Base-by-base conservation (phyloP, 2,113 vertebrate species). In the Macquaria australasica region DNA sequence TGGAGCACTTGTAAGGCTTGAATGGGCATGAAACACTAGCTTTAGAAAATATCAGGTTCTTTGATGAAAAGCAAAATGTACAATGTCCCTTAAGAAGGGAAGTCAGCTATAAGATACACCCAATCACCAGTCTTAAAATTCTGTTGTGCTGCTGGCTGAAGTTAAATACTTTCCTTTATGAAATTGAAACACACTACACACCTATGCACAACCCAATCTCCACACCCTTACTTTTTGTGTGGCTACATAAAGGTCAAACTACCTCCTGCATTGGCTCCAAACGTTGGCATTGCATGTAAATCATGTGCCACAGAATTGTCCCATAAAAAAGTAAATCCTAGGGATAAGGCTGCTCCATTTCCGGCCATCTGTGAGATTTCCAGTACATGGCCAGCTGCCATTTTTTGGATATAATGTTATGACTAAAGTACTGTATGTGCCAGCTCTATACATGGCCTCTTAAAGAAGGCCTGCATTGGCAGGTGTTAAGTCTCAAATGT, bases 401-500 rank as follows among this genome's bases (percentile, higher is more conserved):
- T 62, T 64, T 68, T 34, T 31, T 67, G 59, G 64, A 81, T 45
- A 20, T 62, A 71, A 6, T 77, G 58, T 67, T 79, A 59, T 58
- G 78, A 78, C 45, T 70, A 0, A 48, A 80, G 87, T 14, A 62
- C 70, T 31, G 75, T 16, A 50, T 70, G 62, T 74, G 63, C 76
- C 67, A 53, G 66, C 67, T 56, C 75, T 39, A 16, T 51, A 55
- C 60, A 10, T 28, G 77, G 66, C 43, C 59, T 31, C 70, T 72
- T 59, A 59, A 84, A 79, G 70, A 79, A 34, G 70, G 58, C 68
- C 37, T 31, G 68, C 71, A 3, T 48, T 18, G 43, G 76, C 89
- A 92, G 87, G 86, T 92, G 92, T 77, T 70, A 34, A 71, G 71
- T 85, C 70, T 92, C 88, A 73, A 79, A 81, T 82, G 89, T 85